Evolutionary conservation across 2,888 invertebrate species (phyloP), one percentile per base, ranked within the genome.

Genomic region (Anaspis maculata): DNA sequence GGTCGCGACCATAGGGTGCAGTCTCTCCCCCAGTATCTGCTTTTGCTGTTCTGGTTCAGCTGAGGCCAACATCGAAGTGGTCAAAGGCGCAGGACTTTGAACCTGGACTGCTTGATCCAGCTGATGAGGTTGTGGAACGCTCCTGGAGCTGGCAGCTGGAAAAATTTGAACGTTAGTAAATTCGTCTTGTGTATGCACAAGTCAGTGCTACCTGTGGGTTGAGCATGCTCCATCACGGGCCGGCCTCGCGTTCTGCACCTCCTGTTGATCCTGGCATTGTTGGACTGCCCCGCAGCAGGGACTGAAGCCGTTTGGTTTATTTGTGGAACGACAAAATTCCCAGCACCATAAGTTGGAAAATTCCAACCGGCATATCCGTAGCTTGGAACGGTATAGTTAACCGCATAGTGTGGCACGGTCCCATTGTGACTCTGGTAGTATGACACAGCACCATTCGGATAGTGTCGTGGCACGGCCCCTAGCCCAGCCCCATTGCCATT

Each of bases 11-110:
- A 96, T 77, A 12, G 97, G 97, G 83, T 92, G 98, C 42, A 98
- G 75, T 49, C 96, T 83, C 70, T 99, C 98, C 47, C 98, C 98
- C 50, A 99, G 75, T 87, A 98, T 95, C 72, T 98, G 97, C 65
- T 98, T 98, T 68, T 98, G 98, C 59, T 98, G 97, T 63, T 91
- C 89, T 25, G 90, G 86, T 27, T 83, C 83, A 42, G 97, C 97
- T 41, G 90, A 86, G 31, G 97, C 96, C 69, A 98, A 71, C 87
- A 96, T 90, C 25, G 90, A 82, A n/a, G 97, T 86, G 25, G 96
- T 95, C 46, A 97, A 74, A 39, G 96, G 95, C 65, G 96, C 97
- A 70, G 95, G 95, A 38, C 92, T 94, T 69, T 84, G 82, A 49
- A 92, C 83, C 63, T 87, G 86, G 32, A 95, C 87, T 39, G 90